Evolutionary conservation across 2,797 vertebrate genomes (phyloP), one percentile per base, ranked within the genome.

Genomic region (Acridotheres tristis): DNA sequence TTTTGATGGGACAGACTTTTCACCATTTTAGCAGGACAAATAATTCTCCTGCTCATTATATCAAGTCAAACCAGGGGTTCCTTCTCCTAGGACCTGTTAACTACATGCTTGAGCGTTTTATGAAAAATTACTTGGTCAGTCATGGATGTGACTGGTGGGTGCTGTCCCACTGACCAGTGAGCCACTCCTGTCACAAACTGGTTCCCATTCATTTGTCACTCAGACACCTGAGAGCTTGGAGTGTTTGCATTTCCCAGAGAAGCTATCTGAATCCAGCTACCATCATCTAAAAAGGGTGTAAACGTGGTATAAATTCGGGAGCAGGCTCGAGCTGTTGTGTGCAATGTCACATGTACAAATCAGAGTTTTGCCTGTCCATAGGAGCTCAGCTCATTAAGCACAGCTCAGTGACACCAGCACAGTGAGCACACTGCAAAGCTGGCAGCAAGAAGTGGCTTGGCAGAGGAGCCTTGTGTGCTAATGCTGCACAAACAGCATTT

Each of bases 291-390:
- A 43, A 2, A 1, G 8, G 23, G 10, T 29, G 22, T 16, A 34
- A 69, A 11, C 14, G 6, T 19, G 25, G 10, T 32, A 18, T 15
- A 36, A 65, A 12, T 13, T 11, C 22, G 57, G 76, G 36, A 84
- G 36, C 19, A 42, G 77, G 36, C 72, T 78, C 3, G n/a, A 73
- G 66, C 18, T 7, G 48, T 13, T n/a, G 48, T 5, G 29, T 19
- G 30, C 1, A 15, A 27, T 4, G 0, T 36, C 76, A 30, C 18
- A 42, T 0, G 5, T 12, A 42, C 74, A 47, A 14, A 14, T 29
- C 54, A 34, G 26, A 34, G 43, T 8, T 30, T 19, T 47, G 42
- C 42, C 16, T 42, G 62, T n/a, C 11, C 4, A 3, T 36, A 18
- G 1, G 6, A 75, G 81, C 11, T 81, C 62, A 80, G 78, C 23